These are phyloP conservation scores for Menidia beryllina DNA, from an alignment of 2,113 vertebrate genomes.

Conservation along the genomic window DNA sequence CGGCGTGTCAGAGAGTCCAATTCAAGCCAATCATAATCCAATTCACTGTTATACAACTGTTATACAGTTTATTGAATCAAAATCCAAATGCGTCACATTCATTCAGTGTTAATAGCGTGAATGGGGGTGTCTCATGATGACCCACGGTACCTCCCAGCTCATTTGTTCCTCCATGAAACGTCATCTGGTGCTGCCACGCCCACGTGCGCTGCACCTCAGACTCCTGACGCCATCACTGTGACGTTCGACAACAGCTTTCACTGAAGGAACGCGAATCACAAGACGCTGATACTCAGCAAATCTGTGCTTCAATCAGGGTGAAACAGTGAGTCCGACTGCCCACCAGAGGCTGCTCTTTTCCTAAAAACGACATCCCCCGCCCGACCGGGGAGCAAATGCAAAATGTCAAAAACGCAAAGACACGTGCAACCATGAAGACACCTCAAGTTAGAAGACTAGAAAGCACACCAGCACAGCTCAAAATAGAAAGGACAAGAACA, in stretches of 20 bases:
- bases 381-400: background rate
- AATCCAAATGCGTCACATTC: too few species aligned
- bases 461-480: background rate
- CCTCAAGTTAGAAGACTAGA: background rate
- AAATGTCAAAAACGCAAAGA: background rate
- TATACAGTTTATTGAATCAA: too few species aligned
- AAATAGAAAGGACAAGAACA: background rate
- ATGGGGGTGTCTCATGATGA: too few species aligned
- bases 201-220: too few species aligned
- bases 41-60: too few species aligned
- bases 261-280: background rate
- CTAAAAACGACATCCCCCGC: conserved; percentile 11
- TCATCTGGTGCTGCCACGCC: too few species aligned
- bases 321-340: background rate
- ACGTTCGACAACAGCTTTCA: background rate
- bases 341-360: conserved; percentile 64
- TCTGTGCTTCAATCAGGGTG: background rate
- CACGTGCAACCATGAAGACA: background rate
- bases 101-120: too few species aligned
- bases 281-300: background rate
- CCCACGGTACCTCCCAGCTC: too few species aligned
- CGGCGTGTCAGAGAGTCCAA: too few species aligned
- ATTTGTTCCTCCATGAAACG: too few species aligned
- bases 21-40: too few species aligned
- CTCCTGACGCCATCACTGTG: too few species aligned